Conservation (phyloP, 1,140 invertebrate species). For the Lordiphosa collinella region DNA sequence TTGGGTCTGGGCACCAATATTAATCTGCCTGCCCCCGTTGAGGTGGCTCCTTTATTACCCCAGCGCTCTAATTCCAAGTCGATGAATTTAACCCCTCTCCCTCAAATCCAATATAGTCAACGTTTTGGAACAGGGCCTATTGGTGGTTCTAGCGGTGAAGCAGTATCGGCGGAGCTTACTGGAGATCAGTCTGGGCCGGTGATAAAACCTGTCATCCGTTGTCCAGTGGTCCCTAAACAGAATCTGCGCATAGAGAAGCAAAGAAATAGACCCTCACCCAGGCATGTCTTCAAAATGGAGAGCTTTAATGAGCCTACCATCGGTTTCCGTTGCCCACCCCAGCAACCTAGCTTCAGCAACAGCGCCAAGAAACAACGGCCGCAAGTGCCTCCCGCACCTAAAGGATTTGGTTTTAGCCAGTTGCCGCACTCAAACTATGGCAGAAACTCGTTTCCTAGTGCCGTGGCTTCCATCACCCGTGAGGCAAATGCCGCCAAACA, state of each 20-base stretch:
- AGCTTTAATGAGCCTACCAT: constrained; percentile 36
- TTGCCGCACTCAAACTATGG: background rate
- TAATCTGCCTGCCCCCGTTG: constrained; percentile 27
- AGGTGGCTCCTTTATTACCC: constrained; percentile 37
- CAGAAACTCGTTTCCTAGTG: constrained; percentile 29
- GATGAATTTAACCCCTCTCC: constrained; percentile 18
- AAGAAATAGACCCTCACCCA: background rate
- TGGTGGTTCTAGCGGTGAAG: constrained; percentile 22
- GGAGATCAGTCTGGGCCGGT: background rate
- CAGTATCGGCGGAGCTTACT: constrained; percentile 3
- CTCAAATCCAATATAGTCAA: constrained; percentile 11
- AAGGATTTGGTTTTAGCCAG: constrained; percentile 22
- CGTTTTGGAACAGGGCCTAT: constrained; percentile 15
- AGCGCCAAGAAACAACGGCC: background rate
- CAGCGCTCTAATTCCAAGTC: constrained; percentile 28
- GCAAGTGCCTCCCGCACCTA: background rate
- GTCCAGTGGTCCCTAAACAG: constrained; percentile 42
- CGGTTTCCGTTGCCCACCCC: constrained; percentile 21
- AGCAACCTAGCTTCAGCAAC: background rate
- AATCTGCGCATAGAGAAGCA: constrained; percentile 49
- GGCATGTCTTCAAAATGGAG: constrained; percentile 47
- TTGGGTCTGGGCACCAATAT: constrained; percentile 81
- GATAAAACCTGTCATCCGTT: background rate
- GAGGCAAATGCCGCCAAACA: constrained; percentile 30
- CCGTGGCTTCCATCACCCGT: constrained; percentile 34